Conservation (phyloP, 2,113 vertebrate species). For the Salvelinus alpinus region DNA sequence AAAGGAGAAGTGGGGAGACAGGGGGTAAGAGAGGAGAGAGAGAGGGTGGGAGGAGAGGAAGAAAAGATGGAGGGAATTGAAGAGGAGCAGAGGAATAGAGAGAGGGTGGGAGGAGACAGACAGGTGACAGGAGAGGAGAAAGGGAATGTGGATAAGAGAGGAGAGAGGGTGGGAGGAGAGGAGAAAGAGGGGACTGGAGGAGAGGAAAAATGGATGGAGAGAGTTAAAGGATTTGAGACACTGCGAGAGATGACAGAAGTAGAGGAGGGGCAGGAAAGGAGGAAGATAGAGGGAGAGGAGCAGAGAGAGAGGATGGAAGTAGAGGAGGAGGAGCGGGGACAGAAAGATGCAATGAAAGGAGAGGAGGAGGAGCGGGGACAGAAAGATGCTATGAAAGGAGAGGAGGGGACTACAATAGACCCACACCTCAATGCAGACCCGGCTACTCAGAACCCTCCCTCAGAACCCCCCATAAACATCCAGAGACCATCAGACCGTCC, state of each 20-base stretch:
- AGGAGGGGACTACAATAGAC: not conserved
- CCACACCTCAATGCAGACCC: not conserved
- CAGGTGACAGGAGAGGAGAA: constrained; percentile 31
- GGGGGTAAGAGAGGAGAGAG: constrained; percentile 18
- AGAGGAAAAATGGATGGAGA: no score
- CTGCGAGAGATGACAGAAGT: no score
- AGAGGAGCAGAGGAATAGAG: constrained; percentile 6
- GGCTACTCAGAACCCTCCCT: not conserved
- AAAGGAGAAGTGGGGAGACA: not conserved
- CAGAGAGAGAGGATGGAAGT: constrained; percentile 1
- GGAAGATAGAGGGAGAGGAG: no score
- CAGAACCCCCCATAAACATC: no score
- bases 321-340: constrained; percentile 20
- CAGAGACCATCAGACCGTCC: constrained; percentile 42
- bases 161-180: no score
- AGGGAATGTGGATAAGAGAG: no score
- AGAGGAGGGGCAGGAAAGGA: no score
- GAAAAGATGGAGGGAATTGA: not conserved
- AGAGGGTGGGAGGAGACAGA: constrained; percentile 12
- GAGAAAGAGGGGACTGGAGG: no score
- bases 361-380: constrained; percentile 35
- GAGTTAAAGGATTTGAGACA: no score
- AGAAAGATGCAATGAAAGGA: constrained; percentile 5
- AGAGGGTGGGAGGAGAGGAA: not conserved
- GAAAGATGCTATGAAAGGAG: constrained; percentile 22